Conservation (phyloP, 2,888 invertebrate species). For the Helobdella robusta region DNA sequence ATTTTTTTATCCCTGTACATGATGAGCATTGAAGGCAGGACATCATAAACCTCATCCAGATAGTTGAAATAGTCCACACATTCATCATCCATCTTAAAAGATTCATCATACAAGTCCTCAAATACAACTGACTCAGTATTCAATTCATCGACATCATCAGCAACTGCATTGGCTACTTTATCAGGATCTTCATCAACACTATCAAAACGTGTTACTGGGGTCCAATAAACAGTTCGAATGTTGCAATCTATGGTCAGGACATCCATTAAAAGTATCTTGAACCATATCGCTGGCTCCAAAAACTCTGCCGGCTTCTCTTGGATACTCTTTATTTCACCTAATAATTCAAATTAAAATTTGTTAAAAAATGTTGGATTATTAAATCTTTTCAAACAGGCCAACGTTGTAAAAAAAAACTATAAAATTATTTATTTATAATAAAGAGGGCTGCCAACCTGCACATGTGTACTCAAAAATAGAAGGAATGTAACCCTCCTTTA, state of each 20-base stretch:
- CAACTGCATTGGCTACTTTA: neutral
- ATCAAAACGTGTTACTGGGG: neutral
- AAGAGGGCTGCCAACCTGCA: neutral
- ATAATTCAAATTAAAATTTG: neutral
- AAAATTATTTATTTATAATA: neutral
- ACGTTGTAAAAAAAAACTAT: neutral
- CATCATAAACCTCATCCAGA: conserved; percentile 20
- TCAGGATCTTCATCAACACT: neutral
- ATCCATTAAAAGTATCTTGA: conserved; percentile 15
- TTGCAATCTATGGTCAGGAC: conserved; percentile 8
- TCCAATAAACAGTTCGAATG: conserved; percentile 9
- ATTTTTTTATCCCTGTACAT: conserved; percentile 7
- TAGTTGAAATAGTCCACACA: conserved; percentile 10
- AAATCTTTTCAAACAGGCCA: neutral
- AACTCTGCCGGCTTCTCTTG: neutral
- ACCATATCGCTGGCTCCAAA: conserved; percentile 23
- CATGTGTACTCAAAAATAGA: neutral
- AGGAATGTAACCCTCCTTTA: conserved; percentile 2
- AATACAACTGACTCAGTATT: neutral
- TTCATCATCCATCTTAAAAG: conserved; percentile 2
- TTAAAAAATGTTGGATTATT: neutral
- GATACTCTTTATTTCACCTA: neutral
- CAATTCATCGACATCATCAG: neutral
- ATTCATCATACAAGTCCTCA: neutral
- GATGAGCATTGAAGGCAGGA: neutral